Evolutionary conservation across 2,113 vertebrate genomes (phyloP).

Genomic region (Aythya baeri): DNA sequence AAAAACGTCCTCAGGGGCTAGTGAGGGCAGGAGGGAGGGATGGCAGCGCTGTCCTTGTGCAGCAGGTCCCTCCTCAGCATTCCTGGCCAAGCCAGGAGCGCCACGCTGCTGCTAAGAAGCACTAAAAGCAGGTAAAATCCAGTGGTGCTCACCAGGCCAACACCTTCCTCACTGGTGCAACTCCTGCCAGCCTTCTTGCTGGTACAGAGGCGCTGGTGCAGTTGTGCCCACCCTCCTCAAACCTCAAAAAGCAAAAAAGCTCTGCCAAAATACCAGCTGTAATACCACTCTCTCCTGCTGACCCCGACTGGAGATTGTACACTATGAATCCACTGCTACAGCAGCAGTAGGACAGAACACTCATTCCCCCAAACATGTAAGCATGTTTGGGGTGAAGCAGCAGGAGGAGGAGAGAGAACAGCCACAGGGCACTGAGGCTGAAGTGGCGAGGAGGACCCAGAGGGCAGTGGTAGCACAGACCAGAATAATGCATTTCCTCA

Average conservation of each 20-base stretch:
- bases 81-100: neutral
- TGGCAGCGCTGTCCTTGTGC: accelerated
- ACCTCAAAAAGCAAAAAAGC: neutral
- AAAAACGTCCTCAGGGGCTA: neutral
- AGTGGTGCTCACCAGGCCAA: neutral
- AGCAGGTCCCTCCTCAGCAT: neutral
- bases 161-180: neutral
- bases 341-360: neutral
- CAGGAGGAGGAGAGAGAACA: neutral
- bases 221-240: neutral
- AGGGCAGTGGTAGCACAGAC: accelerated
- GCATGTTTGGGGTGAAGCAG: neutral
- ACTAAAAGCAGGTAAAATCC: neutral
- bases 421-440: neutral
- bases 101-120: neutral
- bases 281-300: neutral
- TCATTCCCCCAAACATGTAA: neutral
- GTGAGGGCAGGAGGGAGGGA: too few species aligned
- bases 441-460: neutral
- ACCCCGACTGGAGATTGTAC: neutral
- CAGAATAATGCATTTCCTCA: neutral
- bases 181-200: neutral
- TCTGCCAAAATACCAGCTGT: neutral
- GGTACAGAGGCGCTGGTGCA: neutral
- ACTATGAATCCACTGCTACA: neutral